Conservation (phyloP, 2,113 vertebrate genomes). For the Buteo buteo region DNA sequence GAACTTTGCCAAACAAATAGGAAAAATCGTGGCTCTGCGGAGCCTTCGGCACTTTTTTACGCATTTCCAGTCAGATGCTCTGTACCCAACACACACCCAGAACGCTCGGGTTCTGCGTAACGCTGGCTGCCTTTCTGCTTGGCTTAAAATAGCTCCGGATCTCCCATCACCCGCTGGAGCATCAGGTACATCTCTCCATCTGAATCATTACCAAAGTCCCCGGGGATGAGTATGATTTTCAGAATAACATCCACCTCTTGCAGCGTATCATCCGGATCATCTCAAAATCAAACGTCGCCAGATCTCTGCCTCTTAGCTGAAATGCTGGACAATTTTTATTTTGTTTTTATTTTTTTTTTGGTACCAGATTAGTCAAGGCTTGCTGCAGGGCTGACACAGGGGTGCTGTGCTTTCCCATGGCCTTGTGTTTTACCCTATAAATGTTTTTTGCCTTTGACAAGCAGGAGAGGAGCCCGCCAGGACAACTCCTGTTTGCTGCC, state of each 20-base stretch:
- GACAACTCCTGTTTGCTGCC: not conserved
- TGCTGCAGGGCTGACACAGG: not conserved
- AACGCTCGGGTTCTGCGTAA: not conserved
- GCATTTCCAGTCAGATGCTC: not conserved
- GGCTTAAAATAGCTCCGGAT: not conserved
- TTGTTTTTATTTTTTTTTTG: not conserved
- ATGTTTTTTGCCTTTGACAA: not conserved
- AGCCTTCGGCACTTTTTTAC: not conserved
- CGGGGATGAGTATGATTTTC: not conserved
- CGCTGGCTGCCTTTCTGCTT: not conserved
- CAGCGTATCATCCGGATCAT: not conserved
- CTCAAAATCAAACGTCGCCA: not conserved
- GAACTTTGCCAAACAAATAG: not conserved
- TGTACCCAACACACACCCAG: not conserved
- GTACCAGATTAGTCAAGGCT: not conserved
- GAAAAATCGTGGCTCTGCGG: not conserved
- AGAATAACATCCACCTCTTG: not conserved
- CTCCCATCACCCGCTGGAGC: not conserved
- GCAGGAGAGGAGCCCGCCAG: not conserved
- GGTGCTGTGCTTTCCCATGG: not conserved
- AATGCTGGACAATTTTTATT: not conserved
- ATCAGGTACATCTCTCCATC: not conserved
- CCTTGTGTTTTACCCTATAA: not conserved
- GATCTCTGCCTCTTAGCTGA: not conserved
- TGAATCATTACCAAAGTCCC: not conserved